Evolutionary conservation across 2,888 invertebrate genomes (phyloP), one percentile per base, ranked within the genome.

Genomic region (Brachycybe producta): DNA sequence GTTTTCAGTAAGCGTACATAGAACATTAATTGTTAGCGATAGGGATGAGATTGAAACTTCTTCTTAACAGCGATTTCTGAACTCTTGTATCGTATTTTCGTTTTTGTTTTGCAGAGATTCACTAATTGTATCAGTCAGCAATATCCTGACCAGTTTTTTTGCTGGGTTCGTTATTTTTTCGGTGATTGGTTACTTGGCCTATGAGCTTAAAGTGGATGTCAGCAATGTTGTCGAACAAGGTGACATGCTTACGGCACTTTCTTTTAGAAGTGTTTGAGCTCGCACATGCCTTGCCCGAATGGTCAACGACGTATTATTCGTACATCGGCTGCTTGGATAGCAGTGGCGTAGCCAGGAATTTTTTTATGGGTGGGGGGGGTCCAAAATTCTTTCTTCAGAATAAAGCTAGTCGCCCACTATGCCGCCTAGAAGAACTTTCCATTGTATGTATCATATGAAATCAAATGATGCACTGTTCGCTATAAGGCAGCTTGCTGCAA

Each of bases 161-260:
- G 82, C 84, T 21, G 84, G 84, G 0, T 68, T 84, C 54, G 82
- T 84, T 3, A 82, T 84, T 61, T 84, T 85, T 65, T 81, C 83
- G 0, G 80, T 84, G 23, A 81, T 85, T 59, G 86, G 84, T 3
- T 84, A 82, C 67, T 70, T 85, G 61, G 84, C 84, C 1, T 78
- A 82, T 57, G 82, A 84, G 61, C 69, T 84, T 42, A 71, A 78
- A 40, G 80, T 82, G 3, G 71, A 73, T 21, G 80, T 84, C 2
- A 76, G 77, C 41, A 73, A 76, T 38, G 83, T 83, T 47, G 82
- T 82, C n/a, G 80, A 75, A 59, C 79, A 82, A 62, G 82, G 62
- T 52, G 45, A 40, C n/a, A n/a, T n/a, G 51, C 30, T 3, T 45
- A n/a, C 1, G 3, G 11, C 17, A 3, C n/a, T 13, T 26, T 21